Evolutionary conservation across 2,888 invertebrate species (phyloP).

Genomic region (Liposcelis brunnea): DNA sequence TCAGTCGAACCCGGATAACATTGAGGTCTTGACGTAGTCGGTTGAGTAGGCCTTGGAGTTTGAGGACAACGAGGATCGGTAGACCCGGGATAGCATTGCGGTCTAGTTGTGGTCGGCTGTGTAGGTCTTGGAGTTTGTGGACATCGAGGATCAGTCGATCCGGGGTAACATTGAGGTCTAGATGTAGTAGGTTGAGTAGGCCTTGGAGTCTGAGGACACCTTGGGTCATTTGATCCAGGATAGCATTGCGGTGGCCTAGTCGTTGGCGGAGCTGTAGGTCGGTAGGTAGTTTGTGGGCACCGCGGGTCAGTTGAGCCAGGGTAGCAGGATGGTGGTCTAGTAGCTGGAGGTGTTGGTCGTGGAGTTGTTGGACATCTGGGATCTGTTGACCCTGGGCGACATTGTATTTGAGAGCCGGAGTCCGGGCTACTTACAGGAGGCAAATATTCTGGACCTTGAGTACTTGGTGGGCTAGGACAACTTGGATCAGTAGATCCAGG

Average conservation of each 20-base stretch:
- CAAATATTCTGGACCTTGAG: conserved; percentile 10
- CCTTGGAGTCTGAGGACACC: conserved; percentile 18
- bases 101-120: conserved; percentile 17
- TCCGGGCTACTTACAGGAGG: conserved; percentile 12
- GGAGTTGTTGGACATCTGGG: conserved; percentile 21
- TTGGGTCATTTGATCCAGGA: conserved; percentile 20
- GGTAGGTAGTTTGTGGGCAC: conserved; percentile 22
- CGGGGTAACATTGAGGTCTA: conserved; percentile 22
- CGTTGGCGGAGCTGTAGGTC: conserved; percentile 19
- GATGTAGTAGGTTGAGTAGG: conserved; percentile 10
- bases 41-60: conserved; percentile 16
- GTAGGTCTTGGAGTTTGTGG: conserved; percentile 18
- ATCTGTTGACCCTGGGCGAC: conserved; percentile 14
- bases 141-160: conserved; percentile 21
- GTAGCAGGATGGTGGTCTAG: conserved; percentile 20
- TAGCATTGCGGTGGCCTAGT: conserved; percentile 16
- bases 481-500: conserved; percentile 14
- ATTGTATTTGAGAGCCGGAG: conserved; percentile 19
- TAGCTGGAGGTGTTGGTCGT: conserved; percentile 17
- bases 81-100: conserved; percentile 22
- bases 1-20: conserved; percentile 26
- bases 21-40: conserved; percentile 13
- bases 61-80: conserved; percentile 21
- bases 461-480: conserved; percentile 9
- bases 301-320: conserved; percentile 24